Percentiles rank a stretch among this genome's conserved stretches.
These are phyloP conservation scores for Glaucidium brasilianum DNA, from an alignment of 2,113 vertebrate genomes.

Conservation along the genomic window DNA sequence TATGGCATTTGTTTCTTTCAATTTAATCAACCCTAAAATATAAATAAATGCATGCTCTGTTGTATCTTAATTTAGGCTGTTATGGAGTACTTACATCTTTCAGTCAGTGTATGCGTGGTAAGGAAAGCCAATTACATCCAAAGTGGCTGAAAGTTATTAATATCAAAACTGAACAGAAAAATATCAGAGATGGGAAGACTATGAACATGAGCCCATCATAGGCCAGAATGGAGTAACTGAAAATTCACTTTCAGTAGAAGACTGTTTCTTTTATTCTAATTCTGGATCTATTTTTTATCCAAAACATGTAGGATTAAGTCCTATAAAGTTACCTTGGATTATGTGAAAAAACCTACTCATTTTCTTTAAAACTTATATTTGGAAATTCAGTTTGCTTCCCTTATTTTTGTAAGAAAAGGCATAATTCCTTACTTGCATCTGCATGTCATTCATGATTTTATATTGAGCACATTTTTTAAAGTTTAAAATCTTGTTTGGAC, in stretches of 20 bases:
- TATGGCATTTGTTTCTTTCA: background rate
- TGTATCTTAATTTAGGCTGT: background rate
- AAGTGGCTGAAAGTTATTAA: background rate
- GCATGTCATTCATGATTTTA: background rate
- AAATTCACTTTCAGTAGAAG: background rate
- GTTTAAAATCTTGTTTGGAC: background rate
- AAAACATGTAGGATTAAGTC: background rate
- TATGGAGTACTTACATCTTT: background rate
- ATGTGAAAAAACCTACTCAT: background rate
- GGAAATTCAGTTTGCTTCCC: background rate
- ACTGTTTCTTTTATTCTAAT: background rate
- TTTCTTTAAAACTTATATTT: background rate
- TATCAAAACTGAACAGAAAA: background rate
- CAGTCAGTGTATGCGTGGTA: background rate
- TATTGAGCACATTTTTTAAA: background rate
- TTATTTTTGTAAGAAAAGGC: background rate
- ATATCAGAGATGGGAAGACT: background rate
- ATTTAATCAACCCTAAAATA: background rate
- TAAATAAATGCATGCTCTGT: background rate
- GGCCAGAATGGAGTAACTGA: background rate
- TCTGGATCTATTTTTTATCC: background rate
- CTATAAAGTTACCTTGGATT: background rate
- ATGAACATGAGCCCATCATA: background rate
- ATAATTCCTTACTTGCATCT: background rate
- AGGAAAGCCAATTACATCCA: background rate